Evolutionary conservation across 2,888 invertebrate species (phyloP).

Genomic region (Ichneumon xanthorius): DNA sequence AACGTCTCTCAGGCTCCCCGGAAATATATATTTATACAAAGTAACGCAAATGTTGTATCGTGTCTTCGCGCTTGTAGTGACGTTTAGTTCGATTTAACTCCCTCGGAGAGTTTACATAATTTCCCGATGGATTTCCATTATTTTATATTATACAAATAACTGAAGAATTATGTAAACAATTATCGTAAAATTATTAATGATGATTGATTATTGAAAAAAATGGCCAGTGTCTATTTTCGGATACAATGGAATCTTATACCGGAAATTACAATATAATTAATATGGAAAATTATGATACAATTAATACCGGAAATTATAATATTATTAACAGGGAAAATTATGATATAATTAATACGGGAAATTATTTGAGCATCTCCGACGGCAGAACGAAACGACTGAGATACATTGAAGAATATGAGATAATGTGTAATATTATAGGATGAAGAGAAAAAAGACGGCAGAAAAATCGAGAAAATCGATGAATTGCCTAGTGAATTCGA

Average conservation of each 20-base stretch:
- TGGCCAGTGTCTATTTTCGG: neutral
- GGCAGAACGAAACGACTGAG: slow-evolving; percentile 31
- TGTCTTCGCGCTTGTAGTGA: slow-evolving; percentile 60
- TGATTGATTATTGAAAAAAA: neutral
- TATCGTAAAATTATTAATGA: neutral
- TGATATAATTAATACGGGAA: too few species aligned
- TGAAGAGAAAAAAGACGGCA: slow-evolving; percentile 89
- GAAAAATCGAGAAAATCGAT: slow-evolving; percentile 91
- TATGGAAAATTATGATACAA: too few species aligned
- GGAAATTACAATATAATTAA: too few species aligned
- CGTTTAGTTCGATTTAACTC: slow-evolving; percentile 42
- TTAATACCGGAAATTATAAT: too few species aligned
- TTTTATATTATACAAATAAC: neutral
- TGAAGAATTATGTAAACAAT: too few species aligned
- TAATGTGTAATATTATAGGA: slow-evolving; percentile 83
- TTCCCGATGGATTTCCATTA: neutral
- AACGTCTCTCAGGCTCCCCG: slow-evolving; percentile 68
- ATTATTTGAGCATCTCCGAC: slow-evolving; percentile 60
- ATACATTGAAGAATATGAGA: slow-evolving; percentile 70
- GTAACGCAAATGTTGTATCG: slow-evolving; percentile 42
- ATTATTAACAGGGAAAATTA: too few species aligned
- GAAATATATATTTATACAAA: slow-evolving; percentile 28
- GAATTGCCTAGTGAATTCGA: slow-evolving; percentile 98
- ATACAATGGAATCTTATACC: neutral
- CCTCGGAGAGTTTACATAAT: slow-evolving; percentile 64